Evolutionary conservation across 2,797 vertebrate species (phyloP).

Genomic region (Cercopithecus neglectus): DNA sequence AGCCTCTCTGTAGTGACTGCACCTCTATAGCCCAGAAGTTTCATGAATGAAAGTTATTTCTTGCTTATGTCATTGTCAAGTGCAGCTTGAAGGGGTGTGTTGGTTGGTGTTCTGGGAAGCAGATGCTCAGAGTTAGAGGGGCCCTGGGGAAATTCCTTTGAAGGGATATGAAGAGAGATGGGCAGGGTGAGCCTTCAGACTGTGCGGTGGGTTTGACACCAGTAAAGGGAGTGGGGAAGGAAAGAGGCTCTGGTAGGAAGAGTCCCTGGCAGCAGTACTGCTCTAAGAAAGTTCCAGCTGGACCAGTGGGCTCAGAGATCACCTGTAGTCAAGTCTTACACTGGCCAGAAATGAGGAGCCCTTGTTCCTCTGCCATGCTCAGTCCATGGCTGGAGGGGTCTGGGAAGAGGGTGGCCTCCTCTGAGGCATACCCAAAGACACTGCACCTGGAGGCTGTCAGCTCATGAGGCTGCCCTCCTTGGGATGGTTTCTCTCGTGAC

Average conservation of each 20-base stretch:
- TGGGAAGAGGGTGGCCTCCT: not conserved
- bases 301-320: not conserved
- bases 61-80: not conserved
- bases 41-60: not conserved
- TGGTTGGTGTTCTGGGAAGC: not conserved
- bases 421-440: not conserved
- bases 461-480: no score
- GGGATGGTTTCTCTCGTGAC: not conserved
- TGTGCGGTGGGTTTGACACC: not conserved
- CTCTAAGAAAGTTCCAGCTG: not conserved
- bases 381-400: not conserved
- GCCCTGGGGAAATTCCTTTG: not conserved
- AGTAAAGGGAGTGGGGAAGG: not conserved
- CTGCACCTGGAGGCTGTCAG: not conserved
- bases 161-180: not conserved
- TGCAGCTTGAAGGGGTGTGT: not conserved
- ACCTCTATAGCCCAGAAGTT: not conserved
- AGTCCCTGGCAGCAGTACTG: accelerated
- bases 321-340: not conserved
- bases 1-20: not conserved
- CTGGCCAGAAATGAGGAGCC: not conserved
- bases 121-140: not conserved
- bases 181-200: not conserved
- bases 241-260: not conserved
- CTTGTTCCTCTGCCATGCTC: no score